Conservation (phyloP, 1,140 invertebrate genomes). For the Hycleus phaleratus region DNA sequence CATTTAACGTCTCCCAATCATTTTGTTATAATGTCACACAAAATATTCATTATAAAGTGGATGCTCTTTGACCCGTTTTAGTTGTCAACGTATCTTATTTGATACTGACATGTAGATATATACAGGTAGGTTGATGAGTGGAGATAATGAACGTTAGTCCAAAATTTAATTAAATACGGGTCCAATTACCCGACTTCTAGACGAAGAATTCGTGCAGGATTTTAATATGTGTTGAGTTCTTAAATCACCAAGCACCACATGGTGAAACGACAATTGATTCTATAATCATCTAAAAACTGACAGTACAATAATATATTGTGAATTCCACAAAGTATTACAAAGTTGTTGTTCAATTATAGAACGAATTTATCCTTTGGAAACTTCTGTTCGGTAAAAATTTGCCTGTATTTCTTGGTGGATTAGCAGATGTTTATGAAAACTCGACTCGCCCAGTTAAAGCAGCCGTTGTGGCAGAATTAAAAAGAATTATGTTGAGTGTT, state of each 20-base stretch:
- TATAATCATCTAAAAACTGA: too few species aligned
- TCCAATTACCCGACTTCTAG: too few species aligned
- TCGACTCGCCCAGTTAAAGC: constrained; percentile 5
- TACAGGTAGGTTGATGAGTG: constrained; percentile 13
- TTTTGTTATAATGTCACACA: background rate
- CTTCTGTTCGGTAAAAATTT: constrained; percentile 4
- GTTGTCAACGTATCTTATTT: background rate
- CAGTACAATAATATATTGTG: too few species aligned
- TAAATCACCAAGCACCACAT: background rate
- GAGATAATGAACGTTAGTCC: constrained; percentile 5
- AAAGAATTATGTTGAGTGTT: constrained; percentile 14
- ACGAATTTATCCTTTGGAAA: constrained; percentile 2
- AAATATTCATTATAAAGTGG: constrained; percentile 9
- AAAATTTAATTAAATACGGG: constrained; percentile 13
- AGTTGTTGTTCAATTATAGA: constrained; percentile 5
- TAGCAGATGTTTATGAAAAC: constrained; percentile 14
- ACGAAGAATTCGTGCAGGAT: background rate
- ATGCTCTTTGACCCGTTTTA: constrained; percentile 5
- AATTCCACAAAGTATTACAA: too few species aligned
- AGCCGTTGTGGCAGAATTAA: constrained; percentile 11
- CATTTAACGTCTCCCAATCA: too few species aligned
- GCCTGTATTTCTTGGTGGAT: constrained; percentile 10
- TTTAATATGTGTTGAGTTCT: background rate
- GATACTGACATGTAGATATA: constrained; percentile 1
- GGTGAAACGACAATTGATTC: too few species aligned